These are phyloP conservation scores for Thomomys bottae DNA, from an alignment of 2,113 vertebrate species.

Conservation along the genomic window DNA sequence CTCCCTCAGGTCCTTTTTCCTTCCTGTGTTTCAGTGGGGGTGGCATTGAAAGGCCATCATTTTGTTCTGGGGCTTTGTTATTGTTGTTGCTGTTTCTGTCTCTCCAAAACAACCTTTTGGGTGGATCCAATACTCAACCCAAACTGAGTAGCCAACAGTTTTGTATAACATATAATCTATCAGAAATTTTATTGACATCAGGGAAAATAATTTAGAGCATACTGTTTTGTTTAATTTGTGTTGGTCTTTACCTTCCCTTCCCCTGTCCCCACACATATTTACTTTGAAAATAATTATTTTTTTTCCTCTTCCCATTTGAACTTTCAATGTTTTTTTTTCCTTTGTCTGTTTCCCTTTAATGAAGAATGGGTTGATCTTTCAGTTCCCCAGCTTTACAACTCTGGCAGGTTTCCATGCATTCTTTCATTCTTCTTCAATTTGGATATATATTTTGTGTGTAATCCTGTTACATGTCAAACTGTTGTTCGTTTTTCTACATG, in stretches of 20 bases:
- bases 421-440: constrained; percentile 48
- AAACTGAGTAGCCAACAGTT: background rate
- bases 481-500: constrained; percentile 58
- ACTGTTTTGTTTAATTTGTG: background rate
- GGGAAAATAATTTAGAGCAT: constrained; percentile 3
- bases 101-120: background rate
- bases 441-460: constrained; percentile 57
- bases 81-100: background rate
- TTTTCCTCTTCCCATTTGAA: constrained; percentile 61
- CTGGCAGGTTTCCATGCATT: constrained; percentile 22
- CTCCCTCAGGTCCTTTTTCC: background rate
- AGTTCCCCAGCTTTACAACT: constrained; percentile 18
- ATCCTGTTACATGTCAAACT: constrained; percentile 52
- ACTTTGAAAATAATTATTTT: constrained; percentile 18
- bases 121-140: background rate
- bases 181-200: background rate
- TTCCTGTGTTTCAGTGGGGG: background rate
- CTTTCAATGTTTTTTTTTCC: constrained; percentile 35
- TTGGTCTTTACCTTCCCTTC: background rate
- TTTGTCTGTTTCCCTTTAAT: constrained; percentile 21
- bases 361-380: constrained; percentile 56
- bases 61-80: background rate
- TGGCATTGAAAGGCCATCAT: background rate
- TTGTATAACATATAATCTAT: background rate
- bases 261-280: background rate